phyloP scores from a whole-genome alignment of 2,888 invertebrate genomes.

The Caenorhabditis panamensis region DNA sequence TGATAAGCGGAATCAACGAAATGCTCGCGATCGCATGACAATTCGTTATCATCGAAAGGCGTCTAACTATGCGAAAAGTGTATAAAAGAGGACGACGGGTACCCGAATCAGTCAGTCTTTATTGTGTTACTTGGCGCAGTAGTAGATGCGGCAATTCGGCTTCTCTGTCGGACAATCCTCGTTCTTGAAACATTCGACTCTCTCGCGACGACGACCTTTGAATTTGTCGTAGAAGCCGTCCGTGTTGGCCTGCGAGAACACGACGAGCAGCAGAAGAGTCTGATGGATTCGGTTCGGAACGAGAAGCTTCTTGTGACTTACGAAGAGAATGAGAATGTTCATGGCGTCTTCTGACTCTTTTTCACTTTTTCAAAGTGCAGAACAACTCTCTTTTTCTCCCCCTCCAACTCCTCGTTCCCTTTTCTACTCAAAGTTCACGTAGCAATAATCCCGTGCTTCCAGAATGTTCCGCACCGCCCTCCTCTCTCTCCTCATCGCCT shows the following conservation, averaged over 20 bases:
- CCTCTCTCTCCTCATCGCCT: slow-evolving; percentile 24
- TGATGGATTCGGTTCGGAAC: no score
- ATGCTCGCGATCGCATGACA: slow-evolving; percentile 7
- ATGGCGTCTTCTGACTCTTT: no score
- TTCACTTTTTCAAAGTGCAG: no score
- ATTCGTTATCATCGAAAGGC: neutral
- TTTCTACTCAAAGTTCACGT: neutral
- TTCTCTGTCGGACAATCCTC: neutral
- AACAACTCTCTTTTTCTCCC: neutral
- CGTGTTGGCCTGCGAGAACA: neutral
- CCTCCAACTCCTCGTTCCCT: neutral
- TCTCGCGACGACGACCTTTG: neutral
- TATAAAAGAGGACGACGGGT: neutral
- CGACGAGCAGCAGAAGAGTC: neutral
- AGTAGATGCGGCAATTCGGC: neutral
- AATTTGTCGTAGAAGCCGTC: neutral
- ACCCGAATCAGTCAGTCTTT: no score
- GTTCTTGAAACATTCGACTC: slow-evolving; percentile 18
- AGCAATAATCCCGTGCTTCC: slow-evolving; percentile 6
- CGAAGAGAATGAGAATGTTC: no score
- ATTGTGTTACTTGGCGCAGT: neutral
- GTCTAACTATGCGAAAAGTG: slow-evolving; percentile 2
- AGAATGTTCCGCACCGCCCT: slow-evolving; percentile 41
- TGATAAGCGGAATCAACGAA: slow-evolving; percentile 15
- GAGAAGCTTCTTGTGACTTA: no score